Percentiles rank a stretch among this genome's conserved stretches.
Conservation (phyloP, 2,888 invertebrate species). For the Cantharis nigra region DNA sequence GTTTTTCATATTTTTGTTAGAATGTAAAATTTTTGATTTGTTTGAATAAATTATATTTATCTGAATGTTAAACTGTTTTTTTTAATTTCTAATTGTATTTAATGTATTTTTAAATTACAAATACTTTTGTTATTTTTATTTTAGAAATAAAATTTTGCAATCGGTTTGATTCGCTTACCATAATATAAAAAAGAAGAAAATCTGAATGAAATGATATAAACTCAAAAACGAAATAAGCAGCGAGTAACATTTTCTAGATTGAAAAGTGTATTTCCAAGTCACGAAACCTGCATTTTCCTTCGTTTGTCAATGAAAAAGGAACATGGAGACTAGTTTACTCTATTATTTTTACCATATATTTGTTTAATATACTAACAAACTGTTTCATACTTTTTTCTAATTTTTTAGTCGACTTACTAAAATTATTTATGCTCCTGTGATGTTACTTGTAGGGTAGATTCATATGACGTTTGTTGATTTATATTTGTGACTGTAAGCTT, state of each 20-base stretch:
- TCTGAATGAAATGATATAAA: neutral
- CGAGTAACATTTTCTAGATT: neutral
- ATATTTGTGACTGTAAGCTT: neutral
- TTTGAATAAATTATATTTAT: too few relatives aligned
- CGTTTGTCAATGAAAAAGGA: neutral
- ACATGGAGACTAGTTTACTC: neutral
- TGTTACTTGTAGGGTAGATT: neutral
- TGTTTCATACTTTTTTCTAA: neutral
- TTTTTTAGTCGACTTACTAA: neutral
- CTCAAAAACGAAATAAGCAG: neutral
- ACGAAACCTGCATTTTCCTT: neutral
- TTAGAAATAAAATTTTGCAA: neutral
- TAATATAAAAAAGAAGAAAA: neutral
- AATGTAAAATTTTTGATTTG: too few relatives aligned
- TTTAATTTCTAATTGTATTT: too few relatives aligned
- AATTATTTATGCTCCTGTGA: neutral
- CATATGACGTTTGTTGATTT: neutral
- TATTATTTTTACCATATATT: neutral
- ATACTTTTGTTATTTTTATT: neutral
- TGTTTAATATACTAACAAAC: neutral
- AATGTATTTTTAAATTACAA: neutral
- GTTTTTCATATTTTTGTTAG: too few relatives aligned
- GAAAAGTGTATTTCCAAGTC: neutral
- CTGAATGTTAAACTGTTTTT: too few relatives aligned
- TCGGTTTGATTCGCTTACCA: too few relatives aligned